phyloP scores from a whole-genome alignment of 2,888 invertebrate genomes.

The Cosmia pyralina region DNA sequence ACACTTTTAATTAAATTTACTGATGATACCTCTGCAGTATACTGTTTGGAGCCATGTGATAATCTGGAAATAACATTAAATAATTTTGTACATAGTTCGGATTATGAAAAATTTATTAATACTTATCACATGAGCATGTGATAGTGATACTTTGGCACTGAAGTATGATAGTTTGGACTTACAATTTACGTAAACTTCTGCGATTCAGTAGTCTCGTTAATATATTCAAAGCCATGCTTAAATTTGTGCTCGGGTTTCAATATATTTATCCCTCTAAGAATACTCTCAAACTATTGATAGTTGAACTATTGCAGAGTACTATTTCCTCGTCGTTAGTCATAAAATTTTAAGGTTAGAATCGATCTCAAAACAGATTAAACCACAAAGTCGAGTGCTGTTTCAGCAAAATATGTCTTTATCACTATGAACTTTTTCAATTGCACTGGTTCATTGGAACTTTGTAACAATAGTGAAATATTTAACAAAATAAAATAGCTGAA shows the following conservation, averaged over 20 bases:
- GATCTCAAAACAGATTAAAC: constrained; percentile 3
- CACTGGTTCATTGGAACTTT: not conserved
- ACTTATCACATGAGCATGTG: constrained; percentile 1
- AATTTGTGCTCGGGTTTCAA: not conserved
- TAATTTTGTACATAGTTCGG: not conserved
- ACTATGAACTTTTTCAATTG: constrained; percentile 5
- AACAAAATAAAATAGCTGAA: not conserved
- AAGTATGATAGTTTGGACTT: constrained; percentile 67
- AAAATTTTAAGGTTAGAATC: constrained; percentile 45
- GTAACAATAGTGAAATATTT: not conserved
- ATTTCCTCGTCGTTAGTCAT: constrained; percentile 1
- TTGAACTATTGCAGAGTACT: not conserved
- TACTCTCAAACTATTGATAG: constrained; percentile 7
- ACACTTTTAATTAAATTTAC: constrained; percentile 61
- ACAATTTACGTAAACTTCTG: constrained; percentile 76
- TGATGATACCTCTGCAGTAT: constrained; percentile 58
- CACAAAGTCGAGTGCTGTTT: not conserved
- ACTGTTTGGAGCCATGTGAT: constrained; percentile 68
- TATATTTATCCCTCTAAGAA: not conserved
- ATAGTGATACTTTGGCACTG: constrained; percentile 8
- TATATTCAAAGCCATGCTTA: constrained; percentile 74
- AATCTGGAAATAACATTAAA: constrained; percentile 71
- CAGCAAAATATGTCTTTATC: not conserved
- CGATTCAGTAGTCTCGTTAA: constrained; percentile 70
- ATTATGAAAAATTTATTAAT: not conserved